Percentiles rank a stretch among this genome's conserved stretches.
Evolutionary conservation across 2,113 vertebrate species (phyloP).

Genomic region (Chiloscyllium plagiosum): DNA sequence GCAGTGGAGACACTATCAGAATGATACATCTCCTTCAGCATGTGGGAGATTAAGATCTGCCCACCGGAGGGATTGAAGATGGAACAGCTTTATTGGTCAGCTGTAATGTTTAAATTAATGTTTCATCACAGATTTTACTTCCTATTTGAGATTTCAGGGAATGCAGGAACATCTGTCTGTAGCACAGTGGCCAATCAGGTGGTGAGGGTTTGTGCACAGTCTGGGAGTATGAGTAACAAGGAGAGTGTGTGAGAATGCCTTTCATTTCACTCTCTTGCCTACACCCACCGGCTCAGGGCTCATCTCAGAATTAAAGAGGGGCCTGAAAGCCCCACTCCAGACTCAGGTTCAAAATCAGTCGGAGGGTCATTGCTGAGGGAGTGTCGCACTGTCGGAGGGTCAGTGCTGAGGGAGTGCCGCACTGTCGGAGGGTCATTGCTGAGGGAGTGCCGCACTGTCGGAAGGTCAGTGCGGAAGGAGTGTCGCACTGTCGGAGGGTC

Average conservation of each 20-base stretch:
- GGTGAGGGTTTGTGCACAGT: background rate
- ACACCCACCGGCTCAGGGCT: background rate
- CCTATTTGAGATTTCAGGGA: background rate
- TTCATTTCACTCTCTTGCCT: background rate
- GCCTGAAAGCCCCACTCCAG: background rate
- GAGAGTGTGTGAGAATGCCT: background rate
- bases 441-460: background rate
- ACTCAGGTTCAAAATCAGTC: background rate
- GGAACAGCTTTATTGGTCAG: background rate
- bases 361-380: too few species aligned
- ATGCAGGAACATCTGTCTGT: background rate
- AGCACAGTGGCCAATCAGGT: background rate
- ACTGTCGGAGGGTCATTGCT: background rate
- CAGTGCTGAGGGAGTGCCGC: background rate
- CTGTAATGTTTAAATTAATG: constrained; percentile 28
- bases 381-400: too few species aligned
- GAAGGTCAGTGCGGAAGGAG: background rate
- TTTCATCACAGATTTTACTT: constrained; percentile 28
- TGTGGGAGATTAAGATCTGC: background rate
- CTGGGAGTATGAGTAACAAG: background rate
- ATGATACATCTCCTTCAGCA: background rate
- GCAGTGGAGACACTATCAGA: background rate
- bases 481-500: background rate
- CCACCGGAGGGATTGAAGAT: background rate
- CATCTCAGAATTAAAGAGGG: background rate